Evolutionary conservation across 2,113 vertebrate genomes (phyloP), one percentile per base, ranked within the genome.

Genomic region (Athene cunicularia): DNA sequence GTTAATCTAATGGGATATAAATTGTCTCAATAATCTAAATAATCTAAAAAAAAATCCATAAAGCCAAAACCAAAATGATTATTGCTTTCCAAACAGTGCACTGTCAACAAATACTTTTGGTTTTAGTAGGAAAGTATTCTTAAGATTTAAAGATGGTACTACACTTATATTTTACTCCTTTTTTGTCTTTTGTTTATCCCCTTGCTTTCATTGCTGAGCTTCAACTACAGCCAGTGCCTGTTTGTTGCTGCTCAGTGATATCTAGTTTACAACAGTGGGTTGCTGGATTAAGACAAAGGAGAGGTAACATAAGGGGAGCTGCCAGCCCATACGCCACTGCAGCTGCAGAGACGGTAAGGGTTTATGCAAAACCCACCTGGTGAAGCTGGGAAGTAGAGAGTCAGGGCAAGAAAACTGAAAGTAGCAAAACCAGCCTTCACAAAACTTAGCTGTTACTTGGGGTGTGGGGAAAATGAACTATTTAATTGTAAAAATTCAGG

Each of bases 321-420:
- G 45, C 47, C 86, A 84, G 22, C 17, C 41, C 22, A 5, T 2
- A 33, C 3, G 12, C 20, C 37, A 33, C 67, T 63, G 62, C 96
- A 96, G 92, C 75, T 97, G 89, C 49, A 86, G 83, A 60, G 17
- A 12, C 16, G 18, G 9, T 14, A 72, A 59, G 6, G 35, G 5
- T 27, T 58, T 80, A 33, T 37, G 56, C 16, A 75, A 88, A 95
- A 43, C 13, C 80, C 94, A 95, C 70, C 91, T 95, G 86, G 27
- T 63, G 24, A 89, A 89, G 88, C 22, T 71, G 39, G 64, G 88
- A 97, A 97, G 64, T 47, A 86, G 80, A 35, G 7, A 68, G n/a
- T 30, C 21, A 80, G 12, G n/a, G 64, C 43, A 66, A 77, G 55
- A 81, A 91, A 89, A 93, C 79, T 16, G 23, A 88, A 96, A 90